Evolutionary conservation across 2,888 invertebrate genomes (phyloP).

Genomic region (Cataglyphis albicans): DNA sequence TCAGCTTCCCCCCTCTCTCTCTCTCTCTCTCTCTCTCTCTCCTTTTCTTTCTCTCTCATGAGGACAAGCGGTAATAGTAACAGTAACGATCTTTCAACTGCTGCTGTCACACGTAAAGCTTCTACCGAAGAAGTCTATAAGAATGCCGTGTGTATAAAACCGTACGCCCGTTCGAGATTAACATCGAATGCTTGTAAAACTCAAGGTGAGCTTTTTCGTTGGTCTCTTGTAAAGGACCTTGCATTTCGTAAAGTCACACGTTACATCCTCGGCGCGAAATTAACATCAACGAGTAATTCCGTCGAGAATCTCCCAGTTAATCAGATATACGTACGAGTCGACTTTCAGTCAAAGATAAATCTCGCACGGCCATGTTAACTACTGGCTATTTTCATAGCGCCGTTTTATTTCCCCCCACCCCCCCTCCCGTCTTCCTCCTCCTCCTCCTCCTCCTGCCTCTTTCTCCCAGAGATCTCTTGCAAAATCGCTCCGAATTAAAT

Average conservation of each 20-base stretch:
- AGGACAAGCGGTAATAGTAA: not conserved
- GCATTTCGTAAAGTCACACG: constrained; percentile 9
- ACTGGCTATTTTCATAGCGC: constrained; percentile 21
- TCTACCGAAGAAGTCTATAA: constrained; percentile 39
- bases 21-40: constrained; percentile 23
- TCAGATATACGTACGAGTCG: constrained; percentile 11
- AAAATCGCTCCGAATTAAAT: constrained; percentile 42
- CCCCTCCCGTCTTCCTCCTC: not conserved
- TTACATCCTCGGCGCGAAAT: not conserved
- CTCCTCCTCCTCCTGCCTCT: not conserved
- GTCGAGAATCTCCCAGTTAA: not conserved
- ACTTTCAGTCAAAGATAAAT: constrained; percentile 46
- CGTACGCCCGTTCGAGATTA: constrained; percentile 17
- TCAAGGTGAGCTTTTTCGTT: constrained; percentile 1
- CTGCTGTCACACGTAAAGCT: constrained; percentile 44
- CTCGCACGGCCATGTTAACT: constrained; percentile 29
- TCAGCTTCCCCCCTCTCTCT: constrained; percentile 1
- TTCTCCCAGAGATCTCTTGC: constrained; percentile 17
- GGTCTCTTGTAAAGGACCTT: not conserved
- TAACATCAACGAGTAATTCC: not conserved
- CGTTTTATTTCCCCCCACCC: not conserved
- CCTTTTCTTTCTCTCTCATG: constrained; percentile 12
- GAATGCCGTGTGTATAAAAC: constrained; percentile 34
- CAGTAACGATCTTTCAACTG: constrained; percentile 45
- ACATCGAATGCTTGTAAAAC: constrained; percentile 35